Base-by-base conservation (phyloP, 2,113 vertebrate genomes). In the Hydrochoerus hydrochaeris region DNA sequence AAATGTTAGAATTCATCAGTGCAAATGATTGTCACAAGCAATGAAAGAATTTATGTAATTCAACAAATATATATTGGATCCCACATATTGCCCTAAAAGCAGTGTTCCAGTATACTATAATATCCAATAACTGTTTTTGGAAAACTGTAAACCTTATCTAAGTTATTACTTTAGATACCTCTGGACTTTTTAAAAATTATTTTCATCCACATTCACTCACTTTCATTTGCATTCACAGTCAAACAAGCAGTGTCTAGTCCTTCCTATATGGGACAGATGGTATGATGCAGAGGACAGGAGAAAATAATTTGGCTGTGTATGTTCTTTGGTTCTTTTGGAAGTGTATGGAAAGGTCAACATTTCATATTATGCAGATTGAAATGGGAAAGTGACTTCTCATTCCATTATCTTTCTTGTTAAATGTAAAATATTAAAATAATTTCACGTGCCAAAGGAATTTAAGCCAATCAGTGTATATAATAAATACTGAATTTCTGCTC, bases 181-280 rank as follows among this genome's bases (percentile, higher is more conserved):
- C 58, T 54, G 0, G 5, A 0, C 2, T 30, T 83, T 46, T 65
- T 71, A 46, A 49, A 30, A 17, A 32, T 30, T 63, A 67, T 57
- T 38, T 67, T 54, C 44, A 57, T 57, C 28, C 63, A 28, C 4
- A 5, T 57, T 57, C 54, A 57, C 20, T 16, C 20, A 1, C 57
- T 92, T 24, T 83, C 60, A 88, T 93, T 28, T 69, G 49, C 94
- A 69, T 67, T 86, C 88, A 81, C 65, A 92, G 26, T 82, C 73
- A 91, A 92, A 90, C 30, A 63, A 10, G 7, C 6, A 78, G 49
- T 82, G 38, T 92, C 95, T 87, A 88, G 3, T 83, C 6, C 17
- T 88, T 46, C 95, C 75, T 19, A 65, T 22, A 85, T 14, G 87
- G 20, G 83, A 91, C 63, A 97, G 81, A 86, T 92, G 87, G 24